Percentiles rank a stretch among this genome's conserved stretches.
Evolutionary conservation across 2,113 vertebrate species (phyloP).

Genomic region (Labeo catla): DNA sequence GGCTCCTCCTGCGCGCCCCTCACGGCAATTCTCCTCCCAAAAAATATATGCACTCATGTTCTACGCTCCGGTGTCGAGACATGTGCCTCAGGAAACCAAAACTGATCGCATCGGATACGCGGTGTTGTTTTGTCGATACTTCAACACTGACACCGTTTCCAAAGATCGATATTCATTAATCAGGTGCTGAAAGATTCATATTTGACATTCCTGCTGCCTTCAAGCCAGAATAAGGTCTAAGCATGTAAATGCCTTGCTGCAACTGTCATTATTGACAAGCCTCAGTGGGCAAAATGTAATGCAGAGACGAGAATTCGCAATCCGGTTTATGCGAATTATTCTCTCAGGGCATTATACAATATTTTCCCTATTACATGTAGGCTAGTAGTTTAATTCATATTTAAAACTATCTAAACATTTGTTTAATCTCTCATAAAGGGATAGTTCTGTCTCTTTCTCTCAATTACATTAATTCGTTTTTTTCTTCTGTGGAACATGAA

Average conservation of each 20-base stretch:
- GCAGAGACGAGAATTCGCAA: neutral
- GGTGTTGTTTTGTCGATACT: slow-evolving; percentile 12
- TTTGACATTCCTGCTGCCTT: neutral
- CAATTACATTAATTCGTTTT: neutral
- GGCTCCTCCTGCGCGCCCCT: slow-evolving; percentile 53
- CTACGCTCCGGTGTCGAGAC: neutral
- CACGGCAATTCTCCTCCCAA: slow-evolving; percentile 32
- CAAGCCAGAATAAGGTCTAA: neutral
- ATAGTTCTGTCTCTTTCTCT: neutral
- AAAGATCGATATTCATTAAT: slow-evolving; percentile 17
- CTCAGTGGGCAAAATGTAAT: neutral
- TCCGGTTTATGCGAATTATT: neutral
- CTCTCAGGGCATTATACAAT: neutral
- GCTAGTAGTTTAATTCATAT: neutral
- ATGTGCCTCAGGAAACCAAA: slow-evolving; percentile 15
- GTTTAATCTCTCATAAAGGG: neutral
- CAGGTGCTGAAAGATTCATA: slow-evolving; percentile 15
- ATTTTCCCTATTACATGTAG: neutral
- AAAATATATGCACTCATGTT: neutral
- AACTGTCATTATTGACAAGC: neutral
- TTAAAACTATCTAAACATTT: neutral
- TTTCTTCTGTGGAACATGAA: neutral
- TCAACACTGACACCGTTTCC: neutral
- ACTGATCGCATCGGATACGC: neutral
- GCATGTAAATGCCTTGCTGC: neutral